Percentiles rank a stretch among this genome's conserved stretches.
Evolutionary conservation across 1,140 invertebrate species (phyloP).

Genomic region (Thaumetopoea pityocampa): DNA sequence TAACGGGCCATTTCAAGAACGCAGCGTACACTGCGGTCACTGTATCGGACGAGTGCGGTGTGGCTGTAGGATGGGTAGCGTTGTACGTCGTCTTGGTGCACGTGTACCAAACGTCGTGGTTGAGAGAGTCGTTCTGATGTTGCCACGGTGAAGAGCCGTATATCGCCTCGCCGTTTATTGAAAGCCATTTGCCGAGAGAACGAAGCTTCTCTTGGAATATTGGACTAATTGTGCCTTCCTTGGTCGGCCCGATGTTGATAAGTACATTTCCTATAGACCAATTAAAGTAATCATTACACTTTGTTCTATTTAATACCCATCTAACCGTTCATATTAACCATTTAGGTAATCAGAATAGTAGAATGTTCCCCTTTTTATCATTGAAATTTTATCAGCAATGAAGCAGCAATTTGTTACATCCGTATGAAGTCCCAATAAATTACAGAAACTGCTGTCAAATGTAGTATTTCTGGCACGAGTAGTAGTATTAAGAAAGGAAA

Average conservation of each 20-base stretch:
- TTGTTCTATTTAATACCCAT: too few species aligned
- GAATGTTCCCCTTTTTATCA: too few species aligned
- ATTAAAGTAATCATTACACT: too few species aligned
- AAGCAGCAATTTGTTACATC: too few species aligned
- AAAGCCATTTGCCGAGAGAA: slow-evolving; percentile 86
- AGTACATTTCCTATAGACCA: slow-evolving; percentile 85
- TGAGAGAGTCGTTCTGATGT: slow-evolving; percentile 88
- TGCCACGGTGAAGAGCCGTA: slow-evolving; percentile 88
- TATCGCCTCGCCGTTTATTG: slow-evolving; percentile 92
- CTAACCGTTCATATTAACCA: too few species aligned
- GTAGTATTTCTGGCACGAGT: too few species aligned
- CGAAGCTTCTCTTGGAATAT: slow-evolving; percentile 93
- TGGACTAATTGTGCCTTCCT: slow-evolving; percentile 90
- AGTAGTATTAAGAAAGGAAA: too few species aligned
- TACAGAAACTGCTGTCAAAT: too few species aligned
- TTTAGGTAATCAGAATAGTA: too few species aligned
- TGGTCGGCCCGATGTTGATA: slow-evolving; percentile 94
- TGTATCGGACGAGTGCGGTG: slow-evolving; percentile 28
- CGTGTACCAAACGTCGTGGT: slow-evolving; percentile 87
- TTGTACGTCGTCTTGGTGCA: slow-evolving; percentile 56
- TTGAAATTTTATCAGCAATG: too few species aligned
- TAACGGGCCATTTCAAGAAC: slow-evolving; percentile 81
- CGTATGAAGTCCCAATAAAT: too few species aligned
- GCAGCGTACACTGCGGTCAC: slow-evolving; percentile 79
- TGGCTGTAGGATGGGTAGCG: slow-evolving; percentile 27